These are phyloP conservation scores for Drosophila athabasca DNA, from an alignment of 1,140 invertebrate genomes.

Conservation along the genomic window DNA sequence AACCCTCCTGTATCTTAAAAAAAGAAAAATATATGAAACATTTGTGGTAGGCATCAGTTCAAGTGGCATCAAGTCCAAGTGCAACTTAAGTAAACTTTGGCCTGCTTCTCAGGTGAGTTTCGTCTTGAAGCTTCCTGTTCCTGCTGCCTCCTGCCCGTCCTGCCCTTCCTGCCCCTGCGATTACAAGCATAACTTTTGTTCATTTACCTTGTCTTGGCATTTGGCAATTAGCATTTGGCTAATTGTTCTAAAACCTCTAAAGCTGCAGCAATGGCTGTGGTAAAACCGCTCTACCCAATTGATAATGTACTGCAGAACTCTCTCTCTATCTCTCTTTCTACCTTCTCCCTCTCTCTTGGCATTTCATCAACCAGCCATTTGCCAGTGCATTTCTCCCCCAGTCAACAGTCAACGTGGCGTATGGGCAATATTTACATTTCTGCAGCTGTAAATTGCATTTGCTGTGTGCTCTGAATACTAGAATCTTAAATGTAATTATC, in stretches of 20 bases:
- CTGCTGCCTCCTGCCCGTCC: not conserved
- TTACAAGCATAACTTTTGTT: constrained; percentile 21
- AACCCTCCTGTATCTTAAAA: too few relatives aligned
- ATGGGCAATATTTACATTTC: constrained; percentile 36
- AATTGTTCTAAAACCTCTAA: constrained; percentile 9
- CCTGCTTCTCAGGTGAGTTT: constrained; percentile 1
- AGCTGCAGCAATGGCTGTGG: constrained; percentile 24
- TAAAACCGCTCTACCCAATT: constrained; percentile 14
- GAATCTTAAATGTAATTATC: constrained; percentile 65
- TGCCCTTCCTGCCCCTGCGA: too few relatives aligned
- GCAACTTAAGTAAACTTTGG: too few relatives aligned
- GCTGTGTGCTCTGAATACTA: constrained; percentile 2
- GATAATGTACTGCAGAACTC: constrained; percentile 6
- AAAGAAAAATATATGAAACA: too few relatives aligned
- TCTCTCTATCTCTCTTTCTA: too few relatives aligned
- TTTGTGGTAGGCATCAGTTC: too few relatives aligned
- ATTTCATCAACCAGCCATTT: constrained; percentile 6
- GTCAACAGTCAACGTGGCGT: constrained; percentile 61
- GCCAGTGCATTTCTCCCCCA: constrained; percentile 24
- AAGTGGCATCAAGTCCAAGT: too few relatives aligned
- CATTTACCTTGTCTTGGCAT: constrained; percentile 16
- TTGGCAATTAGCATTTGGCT: constrained; percentile 44
- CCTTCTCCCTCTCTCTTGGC: too few relatives aligned
- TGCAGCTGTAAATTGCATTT: constrained; percentile 70
- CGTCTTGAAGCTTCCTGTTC: too few relatives aligned